These are phyloP conservation scores for Melinaea menophilus DNA, from an alignment of 2,888 invertebrate species.

Conservation along the genomic window DNA sequence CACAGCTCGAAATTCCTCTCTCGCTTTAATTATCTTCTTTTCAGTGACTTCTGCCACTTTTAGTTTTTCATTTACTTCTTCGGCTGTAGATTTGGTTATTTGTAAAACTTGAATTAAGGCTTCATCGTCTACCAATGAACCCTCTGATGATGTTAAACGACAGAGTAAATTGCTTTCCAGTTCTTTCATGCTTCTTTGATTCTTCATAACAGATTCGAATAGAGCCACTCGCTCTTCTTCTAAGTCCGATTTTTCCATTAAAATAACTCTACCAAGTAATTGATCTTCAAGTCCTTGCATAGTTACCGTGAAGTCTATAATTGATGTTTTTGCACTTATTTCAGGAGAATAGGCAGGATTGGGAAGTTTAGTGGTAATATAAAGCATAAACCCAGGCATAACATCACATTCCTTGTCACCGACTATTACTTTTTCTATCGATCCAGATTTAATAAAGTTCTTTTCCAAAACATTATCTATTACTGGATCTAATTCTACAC, in stretches of 20 bases:
- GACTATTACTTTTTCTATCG: conserved; percentile 95
- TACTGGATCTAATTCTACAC: conserved; percentile 96
- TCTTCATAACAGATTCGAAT: conserved; percentile 97
- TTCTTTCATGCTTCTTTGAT: conserved; percentile 97
- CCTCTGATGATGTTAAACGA: conserved; percentile 94
- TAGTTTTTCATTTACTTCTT: conserved; percentile 96
- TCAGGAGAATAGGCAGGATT: conserved; percentile 98
- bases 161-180: conserved; percentile 94
- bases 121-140: conserved; percentile 97
- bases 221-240: conserved; percentile 95
- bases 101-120: conserved; percentile 93
- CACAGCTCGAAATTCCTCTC: conserved; percentile 97
- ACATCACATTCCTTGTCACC: conserved; percentile 99
- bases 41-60: conserved; percentile 95
- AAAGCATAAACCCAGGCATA: conserved; percentile 95
- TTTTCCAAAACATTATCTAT: conserved; percentile 98
- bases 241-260: conserved; percentile 97
- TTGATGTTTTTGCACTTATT: conserved; percentile 96
- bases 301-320: conserved; percentile 98
- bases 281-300: conserved; percentile 98
- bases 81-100: conserved; percentile 91
- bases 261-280: conserved; percentile 92
- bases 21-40: conserved; percentile 93
- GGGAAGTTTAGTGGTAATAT: conserved; percentile 96
- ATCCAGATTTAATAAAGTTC: conserved; percentile 98